Conservation (phyloP, 1,140 invertebrate genomes). For the Stegodyphus dumicola region DNA sequence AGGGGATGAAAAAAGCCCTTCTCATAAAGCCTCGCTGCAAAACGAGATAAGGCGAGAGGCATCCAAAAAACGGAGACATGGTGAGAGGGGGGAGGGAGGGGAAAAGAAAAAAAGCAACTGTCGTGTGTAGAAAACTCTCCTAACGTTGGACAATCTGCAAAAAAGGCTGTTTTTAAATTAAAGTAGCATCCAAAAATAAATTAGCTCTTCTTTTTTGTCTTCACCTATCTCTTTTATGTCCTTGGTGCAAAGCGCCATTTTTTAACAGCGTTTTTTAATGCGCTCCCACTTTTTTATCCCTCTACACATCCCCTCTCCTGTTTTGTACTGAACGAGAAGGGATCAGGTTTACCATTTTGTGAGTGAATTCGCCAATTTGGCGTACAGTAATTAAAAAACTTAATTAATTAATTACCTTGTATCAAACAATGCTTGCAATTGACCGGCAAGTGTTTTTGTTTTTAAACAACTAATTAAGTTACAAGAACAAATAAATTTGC, state of each 20-base stretch:
- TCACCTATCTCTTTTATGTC: slow-evolving; percentile 56
- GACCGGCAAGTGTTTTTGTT: too few relatives aligned
- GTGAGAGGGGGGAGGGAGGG: neutral
- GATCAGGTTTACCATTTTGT: neutral
- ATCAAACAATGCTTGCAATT: too few relatives aligned
- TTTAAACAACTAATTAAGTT: too few relatives aligned
- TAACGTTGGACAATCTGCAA: slow-evolving; percentile 49
- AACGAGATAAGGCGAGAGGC: slow-evolving; percentile 34
- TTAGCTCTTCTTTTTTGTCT: slow-evolving; percentile 58
- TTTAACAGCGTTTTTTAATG: slow-evolving; percentile 49
- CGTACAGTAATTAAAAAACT: too few relatives aligned
- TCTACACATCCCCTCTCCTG: neutral
- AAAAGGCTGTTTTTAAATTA: slow-evolving; percentile 60
- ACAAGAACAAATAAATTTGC: too few relatives aligned
- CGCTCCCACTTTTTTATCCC: neutral
- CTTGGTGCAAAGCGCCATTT: slow-evolving; percentile 40
- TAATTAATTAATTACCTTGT: too few relatives aligned
- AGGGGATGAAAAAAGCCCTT: neutral
- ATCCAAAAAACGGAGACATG: neutral
- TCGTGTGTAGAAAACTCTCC: slow-evolving; percentile 25
- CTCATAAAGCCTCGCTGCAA: slow-evolving; percentile 31
- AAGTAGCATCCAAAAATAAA: slow-evolving; percentile 61
- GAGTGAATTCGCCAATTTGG: neutral
- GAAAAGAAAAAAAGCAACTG: slow-evolving; percentile 19
- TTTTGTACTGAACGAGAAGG: neutral